Conservation (phyloP, 1,140 invertebrate species). For the Hypsibius dujardini region DNA sequence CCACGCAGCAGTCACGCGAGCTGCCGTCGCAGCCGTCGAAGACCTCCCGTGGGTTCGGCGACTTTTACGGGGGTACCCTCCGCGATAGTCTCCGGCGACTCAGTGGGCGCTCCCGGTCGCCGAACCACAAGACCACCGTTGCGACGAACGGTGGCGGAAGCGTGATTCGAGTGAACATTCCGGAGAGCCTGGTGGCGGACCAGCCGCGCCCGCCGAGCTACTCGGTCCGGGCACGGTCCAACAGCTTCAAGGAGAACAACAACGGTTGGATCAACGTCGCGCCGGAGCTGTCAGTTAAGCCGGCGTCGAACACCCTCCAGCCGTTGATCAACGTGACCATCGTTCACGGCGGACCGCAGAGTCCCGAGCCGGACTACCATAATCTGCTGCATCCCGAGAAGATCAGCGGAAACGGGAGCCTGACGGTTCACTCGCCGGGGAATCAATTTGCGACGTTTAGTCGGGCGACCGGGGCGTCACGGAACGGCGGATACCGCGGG, state of each 20-base stretch:
- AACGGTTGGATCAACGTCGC: conserved; percentile 13
- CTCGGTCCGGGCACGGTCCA: neutral
- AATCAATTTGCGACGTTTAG: neutral
- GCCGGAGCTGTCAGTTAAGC: conserved; percentile 3
- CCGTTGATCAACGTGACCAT: conserved; percentile 16
- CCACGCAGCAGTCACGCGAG: no score
- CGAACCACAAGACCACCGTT: neutral
- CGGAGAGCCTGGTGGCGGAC: neutral
- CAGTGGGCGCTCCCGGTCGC: neutral
- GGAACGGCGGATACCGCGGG: neutral
- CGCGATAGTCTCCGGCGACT: conserved; percentile 3
- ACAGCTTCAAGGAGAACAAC: conserved; percentile 16
- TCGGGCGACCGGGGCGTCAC: neutral
- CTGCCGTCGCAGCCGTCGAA: no score
- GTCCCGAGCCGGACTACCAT: conserved; percentile 13
- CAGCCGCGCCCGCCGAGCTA: neutral
- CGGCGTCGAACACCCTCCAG: neutral
- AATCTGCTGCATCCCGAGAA: neutral
- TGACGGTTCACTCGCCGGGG: neutral
- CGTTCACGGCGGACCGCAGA: neutral
- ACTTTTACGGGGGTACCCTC: neutral
- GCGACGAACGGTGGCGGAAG: neutral
- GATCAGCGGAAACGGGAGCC: conserved; percentile 8
- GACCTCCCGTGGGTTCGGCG: no score
- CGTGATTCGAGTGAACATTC: conserved; percentile 7